phyloP scores from a whole-genome alignment of 2,797 vertebrate genomes.

The Mallotus villosus region DNA sequence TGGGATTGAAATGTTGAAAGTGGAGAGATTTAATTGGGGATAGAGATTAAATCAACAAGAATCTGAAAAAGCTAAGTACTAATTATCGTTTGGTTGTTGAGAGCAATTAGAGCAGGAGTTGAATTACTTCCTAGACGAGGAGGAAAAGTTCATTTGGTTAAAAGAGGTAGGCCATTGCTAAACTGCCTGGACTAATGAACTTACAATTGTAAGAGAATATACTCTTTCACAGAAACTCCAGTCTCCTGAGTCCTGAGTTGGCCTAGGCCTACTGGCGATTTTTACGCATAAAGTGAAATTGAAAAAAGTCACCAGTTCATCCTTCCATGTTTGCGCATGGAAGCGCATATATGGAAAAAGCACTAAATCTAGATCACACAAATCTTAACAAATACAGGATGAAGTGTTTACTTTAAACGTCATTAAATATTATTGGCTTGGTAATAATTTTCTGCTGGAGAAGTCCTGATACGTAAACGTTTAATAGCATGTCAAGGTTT shows the following conservation, averaged over 20 bases:
- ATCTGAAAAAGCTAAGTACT: conserved; percentile 27
- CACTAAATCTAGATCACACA: background rate
- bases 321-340: too few relatives aligned
- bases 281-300: background rate
- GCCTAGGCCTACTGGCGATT: background rate
- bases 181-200: too few relatives aligned
- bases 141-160: too few relatives aligned
- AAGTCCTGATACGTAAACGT: conserved; percentile 54
- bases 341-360: background rate
- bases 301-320: too few relatives aligned
- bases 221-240: background rate
- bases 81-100: background rate
- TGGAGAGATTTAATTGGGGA: conserved; percentile 36
- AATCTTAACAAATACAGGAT: conserved; percentile 58
- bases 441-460: conserved; percentile 53
- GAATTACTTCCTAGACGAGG: too few relatives aligned
- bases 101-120: background rate
- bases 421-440: conserved; percentile 54
- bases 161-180: too few relatives aligned
- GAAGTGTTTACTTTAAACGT: conserved; percentile 42
- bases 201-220: background rate
- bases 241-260: background rate
- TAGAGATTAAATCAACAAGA: conserved; percentile 55
- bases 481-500: conserved; percentile 63
- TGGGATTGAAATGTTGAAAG: conserved; percentile 39